phyloP scores from a whole-genome alignment of 2,113 vertebrate genomes.

The Dipodomys merriami region DNA sequence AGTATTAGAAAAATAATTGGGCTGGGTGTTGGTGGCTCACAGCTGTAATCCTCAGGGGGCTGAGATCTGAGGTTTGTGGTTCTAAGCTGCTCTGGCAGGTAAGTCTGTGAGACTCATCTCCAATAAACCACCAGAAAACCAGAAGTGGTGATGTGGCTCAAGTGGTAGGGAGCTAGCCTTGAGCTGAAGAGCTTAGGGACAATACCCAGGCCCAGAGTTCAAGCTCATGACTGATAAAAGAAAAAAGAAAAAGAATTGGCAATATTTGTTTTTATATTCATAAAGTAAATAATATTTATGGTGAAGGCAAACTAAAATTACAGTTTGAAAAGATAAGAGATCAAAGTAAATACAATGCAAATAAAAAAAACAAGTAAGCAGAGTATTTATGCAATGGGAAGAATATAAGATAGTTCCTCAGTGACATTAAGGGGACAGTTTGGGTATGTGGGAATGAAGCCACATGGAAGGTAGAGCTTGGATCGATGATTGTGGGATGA shows the following conservation, averaged over 20 bases:
- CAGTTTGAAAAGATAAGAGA: not conserved
- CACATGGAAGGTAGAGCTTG: accelerated
- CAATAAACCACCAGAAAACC: too few relatives aligned
- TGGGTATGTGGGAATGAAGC: not conserved
- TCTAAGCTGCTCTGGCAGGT: too few relatives aligned
- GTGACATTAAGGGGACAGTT: not conserved
- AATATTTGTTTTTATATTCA: not conserved
- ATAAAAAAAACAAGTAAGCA: not conserved
- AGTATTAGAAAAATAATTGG: not conserved
- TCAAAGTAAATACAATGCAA: not conserved
- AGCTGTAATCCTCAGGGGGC: too few relatives aligned
- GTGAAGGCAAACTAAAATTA: not conserved
- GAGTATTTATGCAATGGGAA: not conserved
- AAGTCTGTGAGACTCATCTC: too few relatives aligned
- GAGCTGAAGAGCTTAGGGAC: too few relatives aligned
- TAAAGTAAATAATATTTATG: not conserved
- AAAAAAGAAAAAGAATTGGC: not conserved
- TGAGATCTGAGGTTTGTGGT: too few relatives aligned
- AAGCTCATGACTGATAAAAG: not conserved
- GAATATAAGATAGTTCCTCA: not conserved
- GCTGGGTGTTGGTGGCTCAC: too few relatives aligned
- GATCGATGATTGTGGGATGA: too few relatives aligned
- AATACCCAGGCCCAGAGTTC: too few relatives aligned
- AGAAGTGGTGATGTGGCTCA: too few relatives aligned
- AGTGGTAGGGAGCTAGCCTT: too few relatives aligned